Evolutionary conservation across 2,113 vertebrate genomes (phyloP).

Genomic region (Melanostigma gelatinosum): DNA sequence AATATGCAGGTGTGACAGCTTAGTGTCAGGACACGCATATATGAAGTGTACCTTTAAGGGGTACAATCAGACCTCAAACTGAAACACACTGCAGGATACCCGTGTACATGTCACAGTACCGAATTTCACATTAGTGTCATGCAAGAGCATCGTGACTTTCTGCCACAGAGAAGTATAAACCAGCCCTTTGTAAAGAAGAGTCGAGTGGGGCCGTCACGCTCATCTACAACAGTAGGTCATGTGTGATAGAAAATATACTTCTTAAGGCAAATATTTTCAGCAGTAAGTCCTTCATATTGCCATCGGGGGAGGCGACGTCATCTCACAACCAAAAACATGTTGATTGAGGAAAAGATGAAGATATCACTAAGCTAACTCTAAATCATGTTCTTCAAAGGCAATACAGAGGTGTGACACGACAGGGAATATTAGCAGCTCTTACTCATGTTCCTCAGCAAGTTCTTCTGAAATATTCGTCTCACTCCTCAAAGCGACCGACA

Average conservation of each 20-base stretch:
- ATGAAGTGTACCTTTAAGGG: conserved; percentile 12
- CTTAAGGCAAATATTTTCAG: conserved; percentile 74
- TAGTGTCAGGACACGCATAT: conserved; percentile 52
- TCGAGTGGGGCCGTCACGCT: conserved; percentile 57
- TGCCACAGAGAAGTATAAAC: conserved; percentile 43
- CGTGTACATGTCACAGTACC: conserved; percentile 58
- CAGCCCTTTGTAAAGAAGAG: conserved; percentile 53
- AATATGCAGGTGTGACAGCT: conserved; percentile 43
- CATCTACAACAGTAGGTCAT: conserved; percentile 43
- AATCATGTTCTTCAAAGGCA: conserved; percentile 77
- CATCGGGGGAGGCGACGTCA: conserved; percentile 46
- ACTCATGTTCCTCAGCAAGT: neutral
- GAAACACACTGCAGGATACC: conserved; percentile 41
- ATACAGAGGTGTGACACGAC: conserved; percentile 27
- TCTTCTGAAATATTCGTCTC: neutral
- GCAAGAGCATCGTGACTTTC: conserved; percentile 59
- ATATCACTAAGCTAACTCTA: conserved; percentile 22
- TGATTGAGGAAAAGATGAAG: conserved; percentile 19
- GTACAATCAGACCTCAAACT: conserved; percentile 53
- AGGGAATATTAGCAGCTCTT: conserved; percentile 14
- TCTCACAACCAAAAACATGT: conserved; percentile 4
- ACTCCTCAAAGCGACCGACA: conserved; percentile 26
- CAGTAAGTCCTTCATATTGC: conserved; percentile 57
- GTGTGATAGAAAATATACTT: conserved; percentile 62
- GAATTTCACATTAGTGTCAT: conserved; percentile 68